These are phyloP conservation scores for Epistrophella euchroma DNA, from an alignment of 2,888 invertebrate species.

Conservation along the genomic window DNA sequence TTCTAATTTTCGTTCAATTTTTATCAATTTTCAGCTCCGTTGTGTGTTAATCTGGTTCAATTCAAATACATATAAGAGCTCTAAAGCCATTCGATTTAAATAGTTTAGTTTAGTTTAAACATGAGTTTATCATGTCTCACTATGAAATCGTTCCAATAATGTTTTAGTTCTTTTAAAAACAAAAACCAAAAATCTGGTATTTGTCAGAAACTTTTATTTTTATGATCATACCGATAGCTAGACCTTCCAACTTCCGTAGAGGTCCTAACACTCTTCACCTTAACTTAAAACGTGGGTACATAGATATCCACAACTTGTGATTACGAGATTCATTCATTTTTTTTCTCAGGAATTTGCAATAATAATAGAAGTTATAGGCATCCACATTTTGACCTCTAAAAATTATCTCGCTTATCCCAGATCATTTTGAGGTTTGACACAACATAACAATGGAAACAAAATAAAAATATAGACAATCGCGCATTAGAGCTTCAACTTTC, in stretches of 20 bases:
- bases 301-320: too few relatives aligned
- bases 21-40: too few relatives aligned
- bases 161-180: neutral
- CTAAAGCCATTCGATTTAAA: too few relatives aligned
- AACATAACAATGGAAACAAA: constrained; percentile 22
- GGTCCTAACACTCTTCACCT: too few relatives aligned
- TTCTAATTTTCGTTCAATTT: too few relatives aligned
- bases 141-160: too few relatives aligned
- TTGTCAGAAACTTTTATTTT: too few relatives aligned
- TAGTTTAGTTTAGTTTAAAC: too few relatives aligned
- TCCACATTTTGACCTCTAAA: constrained; percentile 22
- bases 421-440: constrained; percentile 11
- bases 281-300: neutral
- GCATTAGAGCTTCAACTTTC: constrained; percentile 12
- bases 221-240: neutral
- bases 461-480: neutral
- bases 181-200: neutral
- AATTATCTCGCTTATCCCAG: constrained; percentile 15
- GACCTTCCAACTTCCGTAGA: neutral
- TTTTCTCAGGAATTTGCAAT: neutral
- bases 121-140: too few relatives aligned
- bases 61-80: too few relatives aligned
- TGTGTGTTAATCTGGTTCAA: too few relatives aligned
- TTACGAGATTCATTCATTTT: neutral
- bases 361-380: neutral